These are phyloP conservation scores for Agrotis segetum DNA, from an alignment of 2,888 invertebrate species.

Conservation along the genomic window DNA sequence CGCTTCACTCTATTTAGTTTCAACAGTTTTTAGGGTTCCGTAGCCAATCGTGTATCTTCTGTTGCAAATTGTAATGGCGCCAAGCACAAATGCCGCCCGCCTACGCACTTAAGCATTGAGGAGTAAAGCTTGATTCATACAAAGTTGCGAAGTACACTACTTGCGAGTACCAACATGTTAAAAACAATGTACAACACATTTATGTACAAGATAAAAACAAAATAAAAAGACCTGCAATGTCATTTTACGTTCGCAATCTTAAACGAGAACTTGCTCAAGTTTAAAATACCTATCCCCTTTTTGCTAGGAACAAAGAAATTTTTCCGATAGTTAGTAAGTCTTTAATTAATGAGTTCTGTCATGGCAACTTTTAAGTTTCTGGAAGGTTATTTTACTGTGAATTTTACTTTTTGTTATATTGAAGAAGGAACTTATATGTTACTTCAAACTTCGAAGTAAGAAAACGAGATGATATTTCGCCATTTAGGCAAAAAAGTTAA, in stretches of 20 bases:
- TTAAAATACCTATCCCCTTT: too few relatives aligned
- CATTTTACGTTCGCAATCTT: not conserved
- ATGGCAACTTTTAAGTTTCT: not conserved
- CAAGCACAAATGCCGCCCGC: constrained; percentile 29
- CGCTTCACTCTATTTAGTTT: too few relatives aligned
- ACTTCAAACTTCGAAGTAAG: not conserved
- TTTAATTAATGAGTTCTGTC: not conserved
- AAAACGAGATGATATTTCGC: not conserved
- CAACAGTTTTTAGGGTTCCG: too few relatives aligned
- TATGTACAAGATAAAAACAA: not conserved
- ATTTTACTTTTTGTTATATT: not conserved
- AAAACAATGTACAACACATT: constrained; percentile 9
- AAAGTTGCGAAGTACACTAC: constrained; percentile 9
- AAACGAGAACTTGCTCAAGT: not conserved
- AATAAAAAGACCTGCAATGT: not conserved
- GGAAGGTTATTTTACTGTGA: not conserved
- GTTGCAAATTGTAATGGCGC: constrained; percentile 8
- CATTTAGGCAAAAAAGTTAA: not conserved
- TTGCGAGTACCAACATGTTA: constrained; percentile 7
- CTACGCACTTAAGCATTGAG: constrained; percentile 19
- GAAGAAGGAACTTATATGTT: not conserved
- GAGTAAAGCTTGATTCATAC: constrained; percentile 37
- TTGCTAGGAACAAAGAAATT: not conserved
- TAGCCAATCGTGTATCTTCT: too few relatives aligned
- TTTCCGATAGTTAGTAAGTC: not conserved